A percentile compares a stretch with the other conserved stretches of the same genome.
Conservation (phyloP, 2,888 invertebrate genomes). For the Epinotia ramella region DNA sequence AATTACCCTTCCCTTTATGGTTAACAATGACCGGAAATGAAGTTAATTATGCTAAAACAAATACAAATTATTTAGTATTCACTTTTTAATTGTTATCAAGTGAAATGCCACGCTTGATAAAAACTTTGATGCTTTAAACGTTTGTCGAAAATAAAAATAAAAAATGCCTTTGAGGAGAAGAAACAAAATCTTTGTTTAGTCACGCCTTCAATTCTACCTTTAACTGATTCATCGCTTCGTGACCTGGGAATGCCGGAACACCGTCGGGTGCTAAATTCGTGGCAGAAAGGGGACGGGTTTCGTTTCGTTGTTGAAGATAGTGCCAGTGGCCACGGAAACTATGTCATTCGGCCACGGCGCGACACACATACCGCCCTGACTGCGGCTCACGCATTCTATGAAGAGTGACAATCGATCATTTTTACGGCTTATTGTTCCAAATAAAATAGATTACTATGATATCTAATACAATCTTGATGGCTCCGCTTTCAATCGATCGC, state of each 20-base stretch:
- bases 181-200: slow-evolving; percentile 26
- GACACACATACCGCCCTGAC: slow-evolving; percentile 73
- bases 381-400: slow-evolving; percentile 64
- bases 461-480: slow-evolving; percentile 23
- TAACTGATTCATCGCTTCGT: slow-evolving; percentile 39
- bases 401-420: slow-evolving; percentile 59
- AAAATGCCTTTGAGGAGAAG: not conserved
- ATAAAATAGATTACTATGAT: slow-evolving; percentile 33
- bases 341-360: slow-evolving; percentile 80
- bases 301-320: slow-evolving; percentile 64
- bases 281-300: slow-evolving; percentile 66
- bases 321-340: slow-evolving; percentile 67
- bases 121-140: not conserved
- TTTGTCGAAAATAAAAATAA: not conserved
- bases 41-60: slow-evolving; percentile 23
- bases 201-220: slow-evolving; percentile 26
- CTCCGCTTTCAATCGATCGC: not conserved
- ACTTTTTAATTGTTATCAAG: slow-evolving; percentile 5
- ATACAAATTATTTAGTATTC: not conserved
- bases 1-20: slow-evolving; percentile 57
- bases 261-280: slow-evolving; percentile 38
- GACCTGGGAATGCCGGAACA: slow-evolving; percentile 39
- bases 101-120: not conserved
- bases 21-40: slow-evolving; percentile 50
- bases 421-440: slow-evolving; percentile 45